Evolutionary conservation across 2,113 vertebrate species (phyloP).

Genomic region (Rattus rattus): DNA sequence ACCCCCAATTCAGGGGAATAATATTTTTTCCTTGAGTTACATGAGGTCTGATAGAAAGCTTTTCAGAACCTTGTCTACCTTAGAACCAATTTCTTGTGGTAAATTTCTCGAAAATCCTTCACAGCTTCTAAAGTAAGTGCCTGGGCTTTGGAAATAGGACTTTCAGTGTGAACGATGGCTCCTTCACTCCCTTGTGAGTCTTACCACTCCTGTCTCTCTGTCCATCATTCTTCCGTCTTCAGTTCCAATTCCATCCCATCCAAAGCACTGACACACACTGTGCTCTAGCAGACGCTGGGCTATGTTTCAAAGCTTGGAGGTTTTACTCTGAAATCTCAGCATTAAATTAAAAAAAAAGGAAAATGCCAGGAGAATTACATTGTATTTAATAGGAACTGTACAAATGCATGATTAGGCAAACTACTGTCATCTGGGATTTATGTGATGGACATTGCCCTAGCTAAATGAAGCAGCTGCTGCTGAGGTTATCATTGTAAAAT

Average conservation of each 20-base stretch:
- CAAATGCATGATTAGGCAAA: slow-evolving; percentile 23
- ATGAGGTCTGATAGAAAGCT: slow-evolving; percentile 71
- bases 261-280: background rate
- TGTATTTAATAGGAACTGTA: background rate
- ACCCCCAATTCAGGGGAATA: slow-evolving; percentile 72
- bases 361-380: slow-evolving; percentile 20
- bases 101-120: slow-evolving; percentile 73
- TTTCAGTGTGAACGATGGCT: background rate
- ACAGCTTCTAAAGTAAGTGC: slow-evolving; percentile 59
- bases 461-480: background rate
- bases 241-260: background rate
- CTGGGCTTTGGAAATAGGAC: slow-evolving; percentile 56
- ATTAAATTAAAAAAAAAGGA: slow-evolving; percentile 23
- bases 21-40: slow-evolving; percentile 72
- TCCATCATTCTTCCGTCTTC: slow-evolving; percentile 31
- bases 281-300: background rate
- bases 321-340: background rate
- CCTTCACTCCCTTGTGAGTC: slow-evolving; percentile 1
- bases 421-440: slow-evolving; percentile 8
- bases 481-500: background rate
- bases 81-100: slow-evolving; percentile 65
- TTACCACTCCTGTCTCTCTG: background rate
- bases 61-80: slow-evolving; percentile 61
- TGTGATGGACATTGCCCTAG: background rate
- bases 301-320: background rate